Evolutionary conservation across 2,797 vertebrate genomes (phyloP).

Genomic region (Neomorphus geoffroyi): DNA sequence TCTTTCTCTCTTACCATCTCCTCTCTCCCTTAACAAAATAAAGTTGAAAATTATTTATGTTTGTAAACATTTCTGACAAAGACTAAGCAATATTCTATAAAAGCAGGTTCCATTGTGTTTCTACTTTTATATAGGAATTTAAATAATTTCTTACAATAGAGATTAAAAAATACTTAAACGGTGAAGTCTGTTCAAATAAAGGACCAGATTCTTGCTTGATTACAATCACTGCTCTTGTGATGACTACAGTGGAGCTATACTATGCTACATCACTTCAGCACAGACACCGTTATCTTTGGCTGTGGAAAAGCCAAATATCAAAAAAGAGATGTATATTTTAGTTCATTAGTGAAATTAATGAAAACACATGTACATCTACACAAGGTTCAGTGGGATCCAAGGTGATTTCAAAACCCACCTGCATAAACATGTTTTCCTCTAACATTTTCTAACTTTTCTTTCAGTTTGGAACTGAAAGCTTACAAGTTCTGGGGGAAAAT

Average conservation of each 20-base stretch:
- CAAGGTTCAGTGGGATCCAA: neutral
- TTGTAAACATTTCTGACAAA: neutral
- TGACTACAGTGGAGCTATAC: neutral
- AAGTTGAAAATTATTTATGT: neutral
- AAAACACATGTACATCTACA: neutral
- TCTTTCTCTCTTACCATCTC: neutral
- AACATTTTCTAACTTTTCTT: neutral
- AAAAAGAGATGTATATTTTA: neutral
- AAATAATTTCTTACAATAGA: neutral
- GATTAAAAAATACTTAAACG: neutral
- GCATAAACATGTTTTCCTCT: neutral
- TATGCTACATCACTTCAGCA: rapidly evolving
- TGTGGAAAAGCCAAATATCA: neutral
- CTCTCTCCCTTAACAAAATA: neutral
- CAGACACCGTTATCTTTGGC: neutral
- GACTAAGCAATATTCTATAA: neutral
- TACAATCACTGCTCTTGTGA: neutral
- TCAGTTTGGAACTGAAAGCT: neutral
- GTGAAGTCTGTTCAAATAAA: neutral
- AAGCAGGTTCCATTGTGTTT: neutral
- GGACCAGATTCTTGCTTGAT: neutral
- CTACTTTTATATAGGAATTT: neutral
- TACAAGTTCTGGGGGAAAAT: neutral
- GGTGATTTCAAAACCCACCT: neutral
- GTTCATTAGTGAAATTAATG: neutral